Base-by-base conservation (phyloP, 1,140 invertebrate genomes). In the Ridgeia piscesae region DNA sequence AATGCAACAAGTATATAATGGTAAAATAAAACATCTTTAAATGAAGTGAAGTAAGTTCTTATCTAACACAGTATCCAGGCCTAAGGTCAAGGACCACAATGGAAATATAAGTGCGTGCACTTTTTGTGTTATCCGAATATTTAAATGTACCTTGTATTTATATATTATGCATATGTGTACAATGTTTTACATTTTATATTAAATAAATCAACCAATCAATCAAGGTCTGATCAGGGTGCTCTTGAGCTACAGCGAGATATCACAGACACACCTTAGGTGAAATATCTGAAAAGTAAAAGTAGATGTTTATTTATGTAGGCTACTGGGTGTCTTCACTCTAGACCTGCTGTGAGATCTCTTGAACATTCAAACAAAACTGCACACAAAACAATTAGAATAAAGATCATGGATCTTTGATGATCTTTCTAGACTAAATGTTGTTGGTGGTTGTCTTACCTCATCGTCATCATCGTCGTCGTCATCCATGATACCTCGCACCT, bases 401-500 rank as follows among this genome's bases (percentile, higher is more conserved):
- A 77, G 58, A 77, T 77, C 14, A 77, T 77, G 58, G 8, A 77
- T 77, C 58, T 77, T 4, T 77, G 58, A 21, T 9, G 58, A 42
- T 42, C 42, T 11, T 42, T 42, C 27, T 17, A 77, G 17, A 0
- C 58, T 77, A 77, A 17, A 77, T 77, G 14, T 77, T 17, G 14
- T 21, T 91, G n/a, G 9, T 17, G 21, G 21, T 27, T n/a, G 33
- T n/a, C 94, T 94, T 88, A 93, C 92, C 89, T 94, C 58, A 77
- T 77, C 94, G 31, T 94, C 94, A 88, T 94, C 94, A 91, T 94
- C 94, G 48, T 93, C 93, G 33, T 92, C 92, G 35, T 92, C 92
- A 88, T 88, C 91, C 48, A 93, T 14, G n/a, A 92, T 21, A n/a
- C 93, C 94, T 35, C 91, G 93, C 31, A 91, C 91, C 88, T 94